Evolutionary conservation across 2,888 invertebrate genomes (phyloP).

Genomic region (Heliothis peltigera): DNA sequence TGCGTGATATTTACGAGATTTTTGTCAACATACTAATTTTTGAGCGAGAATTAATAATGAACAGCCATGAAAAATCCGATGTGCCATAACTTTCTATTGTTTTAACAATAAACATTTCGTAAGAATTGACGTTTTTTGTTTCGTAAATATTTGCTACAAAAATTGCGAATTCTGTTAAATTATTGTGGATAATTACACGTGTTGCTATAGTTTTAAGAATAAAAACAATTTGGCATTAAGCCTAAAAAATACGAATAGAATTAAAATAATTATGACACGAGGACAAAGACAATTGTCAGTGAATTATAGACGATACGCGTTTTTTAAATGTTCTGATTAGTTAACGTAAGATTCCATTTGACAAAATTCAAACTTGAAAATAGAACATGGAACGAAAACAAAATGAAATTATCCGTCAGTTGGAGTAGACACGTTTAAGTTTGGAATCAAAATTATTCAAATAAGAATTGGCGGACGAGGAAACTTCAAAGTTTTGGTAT

Average conservation of each 20-base stretch:
- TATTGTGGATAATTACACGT: conserved; percentile 22
- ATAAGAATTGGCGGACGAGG: conserved; percentile 32
- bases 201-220: conserved; percentile 27
- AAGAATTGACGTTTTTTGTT: conserved; percentile 35
- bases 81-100: conserved; percentile 41
- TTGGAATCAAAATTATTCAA: conserved; percentile 56
- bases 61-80: conserved; percentile 23
- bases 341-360: conserved; percentile 23
- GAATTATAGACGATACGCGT: conserved; percentile 16
- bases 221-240: conserved; percentile 56
- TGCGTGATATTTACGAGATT: conserved; percentile 38
- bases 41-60: conserved; percentile 13
- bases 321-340: conserved; percentile 21
- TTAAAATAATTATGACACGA: conserved; percentile 48
- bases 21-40: conserved; percentile 35
- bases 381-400: conserved; percentile 34
- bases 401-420: conserved; percentile 39
- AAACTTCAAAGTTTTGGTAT: conserved; percentile 42
- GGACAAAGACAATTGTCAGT: conserved; percentile 17
- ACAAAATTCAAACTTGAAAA: conserved; percentile 27
- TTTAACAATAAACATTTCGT: conserved; percentile 33
- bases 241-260: conserved; percentile 44
- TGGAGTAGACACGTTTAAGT: conserved; percentile 37
- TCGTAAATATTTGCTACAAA: conserved; percentile 26
- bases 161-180: conserved; percentile 18